Evolutionary conservation across 1,140 invertebrate genomes (phyloP).

Genomic region (Lasioglossum albipes): DNA sequence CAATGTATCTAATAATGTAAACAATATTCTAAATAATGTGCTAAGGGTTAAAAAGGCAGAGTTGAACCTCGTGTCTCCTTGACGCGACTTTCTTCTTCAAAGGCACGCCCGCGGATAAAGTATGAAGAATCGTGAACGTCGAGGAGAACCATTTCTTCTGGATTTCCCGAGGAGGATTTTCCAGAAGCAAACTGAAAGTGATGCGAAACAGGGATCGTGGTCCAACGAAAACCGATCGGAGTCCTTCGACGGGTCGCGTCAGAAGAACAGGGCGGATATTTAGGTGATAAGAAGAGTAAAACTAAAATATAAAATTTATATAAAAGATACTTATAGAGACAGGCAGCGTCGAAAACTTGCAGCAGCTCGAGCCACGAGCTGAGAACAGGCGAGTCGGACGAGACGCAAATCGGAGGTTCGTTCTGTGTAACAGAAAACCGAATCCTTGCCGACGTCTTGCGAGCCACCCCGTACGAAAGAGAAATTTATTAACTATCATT

Average conservation of each 20-base stretch:
- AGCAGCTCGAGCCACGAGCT: conserved; percentile 11
- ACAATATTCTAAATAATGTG: no score
- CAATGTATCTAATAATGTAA: no score
- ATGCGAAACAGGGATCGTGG: conserved; percentile 1
- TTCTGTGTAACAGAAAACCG: conserved; percentile 21
- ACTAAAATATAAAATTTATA: conserved; percentile 24
- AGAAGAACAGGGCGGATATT: not conserved
- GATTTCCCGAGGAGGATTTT: not conserved
- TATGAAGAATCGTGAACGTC: no score
- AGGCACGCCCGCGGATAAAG: no score
- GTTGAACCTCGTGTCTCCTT: no score
- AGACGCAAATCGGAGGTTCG: not conserved
- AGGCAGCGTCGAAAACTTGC: conserved; percentile 67
- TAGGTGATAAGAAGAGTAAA: conserved; percentile 43
- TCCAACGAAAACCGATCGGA: conserved; percentile 17
- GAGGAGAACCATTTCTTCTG: not conserved
- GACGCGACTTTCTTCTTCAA: no score
- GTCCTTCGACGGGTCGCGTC: conserved; percentile 10
- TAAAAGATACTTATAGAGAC: conserved; percentile 58
- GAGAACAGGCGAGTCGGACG: not conserved
- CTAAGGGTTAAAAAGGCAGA: no score
- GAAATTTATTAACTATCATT: conserved; percentile 13
- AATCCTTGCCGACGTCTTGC: not conserved
- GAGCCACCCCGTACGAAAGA: not conserved
- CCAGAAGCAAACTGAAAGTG: not conserved